A percentile compares a stretch with the other conserved stretches of the same genome.
Conservation (phyloP, 2,888 invertebrate species). For the Sinelater perroti region DNA sequence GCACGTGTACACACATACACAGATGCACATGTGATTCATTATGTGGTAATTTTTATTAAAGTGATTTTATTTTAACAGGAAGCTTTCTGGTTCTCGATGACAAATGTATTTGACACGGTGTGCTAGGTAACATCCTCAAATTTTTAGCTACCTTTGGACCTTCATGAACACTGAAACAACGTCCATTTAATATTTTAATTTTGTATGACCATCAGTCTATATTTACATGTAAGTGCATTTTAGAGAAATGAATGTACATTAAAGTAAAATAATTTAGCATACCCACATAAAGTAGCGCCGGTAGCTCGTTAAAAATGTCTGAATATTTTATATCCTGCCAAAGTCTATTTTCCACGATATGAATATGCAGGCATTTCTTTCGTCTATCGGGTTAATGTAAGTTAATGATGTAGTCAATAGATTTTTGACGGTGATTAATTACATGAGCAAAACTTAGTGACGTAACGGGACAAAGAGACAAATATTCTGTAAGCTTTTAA, state of each 20-base stretch:
- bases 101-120: too few species aligned
- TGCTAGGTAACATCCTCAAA: too few species aligned
- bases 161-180: slow-evolving; percentile 29
- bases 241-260: slow-evolving; percentile 26
- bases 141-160: too few species aligned
- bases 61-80: too few species aligned
- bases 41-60: too few species aligned
- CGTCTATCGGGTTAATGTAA: slow-evolving; percentile 10
- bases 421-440: slow-evolving; percentile 10
- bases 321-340: slow-evolving; percentile 26
- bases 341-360: slow-evolving; percentile 22
- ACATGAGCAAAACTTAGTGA: background rate
- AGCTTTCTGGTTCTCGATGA: too few species aligned
- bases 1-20: too few species aligned
- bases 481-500: slow-evolving; percentile 16
- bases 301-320: slow-evolving; percentile 14
- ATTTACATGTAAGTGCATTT: slow-evolving; percentile 21
- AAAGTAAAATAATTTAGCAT: slow-evolving; percentile 18
- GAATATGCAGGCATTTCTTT: slow-evolving; percentile 5
- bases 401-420: slow-evolving; percentile 4
- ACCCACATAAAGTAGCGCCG: slow-evolving; percentile 12
- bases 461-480: slow-evolving; percentile 17
- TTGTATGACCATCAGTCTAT: slow-evolving; percentile 26
- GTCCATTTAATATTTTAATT: slow-evolving; percentile 34
- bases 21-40: too few species aligned